A percentile compares a stretch with the other conserved stretches of the same genome.
Conservation (phyloP, 2,113 vertebrate genomes). For the Hepsetus odoe region DNA sequence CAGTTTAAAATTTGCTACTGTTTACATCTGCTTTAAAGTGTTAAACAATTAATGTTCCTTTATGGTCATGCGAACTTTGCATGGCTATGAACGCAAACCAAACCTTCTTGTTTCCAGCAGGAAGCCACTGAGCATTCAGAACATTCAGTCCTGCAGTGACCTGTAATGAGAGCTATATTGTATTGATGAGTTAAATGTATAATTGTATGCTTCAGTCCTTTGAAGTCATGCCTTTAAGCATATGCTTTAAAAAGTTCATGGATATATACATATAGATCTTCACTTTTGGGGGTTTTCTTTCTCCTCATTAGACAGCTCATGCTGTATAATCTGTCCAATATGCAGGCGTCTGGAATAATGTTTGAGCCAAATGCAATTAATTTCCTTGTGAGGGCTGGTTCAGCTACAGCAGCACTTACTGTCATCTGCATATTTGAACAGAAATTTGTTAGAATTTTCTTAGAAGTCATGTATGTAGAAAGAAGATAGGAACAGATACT, state of each 20-base stretch:
- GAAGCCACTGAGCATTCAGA: background rate
- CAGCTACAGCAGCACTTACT: background rate
- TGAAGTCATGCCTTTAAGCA: background rate
- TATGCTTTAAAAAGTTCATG: background rate
- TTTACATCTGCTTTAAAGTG: background rate
- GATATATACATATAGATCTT: background rate
- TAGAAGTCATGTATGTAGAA: background rate
- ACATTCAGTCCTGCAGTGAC: background rate
- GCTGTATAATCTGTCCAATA: background rate
- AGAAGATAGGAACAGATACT: background rate
- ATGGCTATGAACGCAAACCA: background rate
- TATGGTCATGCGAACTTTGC: background rate
- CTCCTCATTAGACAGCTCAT: background rate
- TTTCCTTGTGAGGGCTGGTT: slow-evolving; percentile 22
- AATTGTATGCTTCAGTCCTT: background rate
- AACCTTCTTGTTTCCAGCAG: background rate
- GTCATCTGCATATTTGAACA: background rate
- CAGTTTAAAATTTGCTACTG: no score
- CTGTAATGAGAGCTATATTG: background rate
- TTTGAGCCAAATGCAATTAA: slow-evolving; percentile 11
- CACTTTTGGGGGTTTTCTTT: background rate
- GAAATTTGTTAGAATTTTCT: background rate
- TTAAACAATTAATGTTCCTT: slow-evolving; percentile 7
- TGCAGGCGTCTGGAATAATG: background rate
- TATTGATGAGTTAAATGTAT: background rate